Percentiles rank a stretch among this genome's conserved stretches.
These are phyloP conservation scores for Semotilus atromaculatus DNA, from an alignment of 2,797 vertebrate genomes.

Conservation along the genomic window DNA sequence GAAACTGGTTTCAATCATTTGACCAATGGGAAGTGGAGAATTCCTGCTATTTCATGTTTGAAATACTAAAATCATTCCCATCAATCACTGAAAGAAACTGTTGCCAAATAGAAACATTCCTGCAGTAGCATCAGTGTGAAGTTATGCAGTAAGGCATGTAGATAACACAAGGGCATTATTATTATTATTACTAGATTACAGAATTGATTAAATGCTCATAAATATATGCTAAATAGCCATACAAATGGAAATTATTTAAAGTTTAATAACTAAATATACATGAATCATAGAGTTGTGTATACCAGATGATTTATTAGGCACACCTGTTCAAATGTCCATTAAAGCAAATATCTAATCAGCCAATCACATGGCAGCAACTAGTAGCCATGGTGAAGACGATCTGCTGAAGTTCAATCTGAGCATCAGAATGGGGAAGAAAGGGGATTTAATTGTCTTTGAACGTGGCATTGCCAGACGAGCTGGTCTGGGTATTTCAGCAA, in stretches of 20 bases:
- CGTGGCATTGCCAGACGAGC: too few relatives aligned
- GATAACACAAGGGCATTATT: neutral
- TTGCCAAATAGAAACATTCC: neutral
- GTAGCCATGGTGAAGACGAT: too few relatives aligned
- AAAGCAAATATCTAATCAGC: neutral
- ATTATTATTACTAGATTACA: neutral
- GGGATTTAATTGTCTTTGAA: too few relatives aligned
- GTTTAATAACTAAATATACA: neutral
- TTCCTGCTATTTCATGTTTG: neutral
- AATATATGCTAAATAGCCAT: neutral
- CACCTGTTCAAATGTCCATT: neutral
- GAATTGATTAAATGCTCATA: too few relatives aligned
- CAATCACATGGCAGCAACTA: neutral
- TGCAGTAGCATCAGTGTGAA: neutral
- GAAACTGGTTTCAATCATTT: constrained; percentile 27
- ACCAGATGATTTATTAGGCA: neutral
- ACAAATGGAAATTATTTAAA: neutral
- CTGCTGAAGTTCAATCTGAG: neutral
- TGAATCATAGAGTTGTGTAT: neutral
- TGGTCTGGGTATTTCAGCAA: neutral
- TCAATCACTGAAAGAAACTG: neutral
- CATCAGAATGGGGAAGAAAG: neutral
- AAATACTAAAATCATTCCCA: neutral
- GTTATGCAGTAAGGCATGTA: neutral
- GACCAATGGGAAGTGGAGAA: neutral